Conservation (phyloP, 1,140 invertebrate species). For the Rhagoletis pomonella region DNA sequence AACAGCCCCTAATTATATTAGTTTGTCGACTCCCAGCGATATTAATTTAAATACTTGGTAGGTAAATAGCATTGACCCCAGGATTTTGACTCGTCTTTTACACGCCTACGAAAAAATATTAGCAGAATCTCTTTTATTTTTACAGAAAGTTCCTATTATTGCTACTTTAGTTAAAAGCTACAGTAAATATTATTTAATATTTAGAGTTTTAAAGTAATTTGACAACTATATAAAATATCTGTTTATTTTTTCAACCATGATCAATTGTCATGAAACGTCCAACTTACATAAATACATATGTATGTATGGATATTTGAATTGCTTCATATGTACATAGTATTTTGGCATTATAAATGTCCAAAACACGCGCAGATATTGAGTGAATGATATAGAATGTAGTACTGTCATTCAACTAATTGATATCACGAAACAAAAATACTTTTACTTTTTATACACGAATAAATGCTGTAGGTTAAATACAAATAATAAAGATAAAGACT, state of each 20-base stretch:
- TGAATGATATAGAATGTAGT: no score
- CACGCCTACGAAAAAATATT: background rate
- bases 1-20: no score
- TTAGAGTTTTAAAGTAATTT: background rate
- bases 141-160: slow-evolving; percentile 13
- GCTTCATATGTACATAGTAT: no score
- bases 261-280: background rate
- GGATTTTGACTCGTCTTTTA: no score
- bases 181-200: background rate
- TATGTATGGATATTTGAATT: background rate
- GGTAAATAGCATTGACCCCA: no score
- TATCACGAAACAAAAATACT: no score
- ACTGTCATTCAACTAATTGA: no score
- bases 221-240: slow-evolving; percentile 1
- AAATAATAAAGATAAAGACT: background rate
- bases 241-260: background rate
- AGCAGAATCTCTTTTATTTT: background rate
- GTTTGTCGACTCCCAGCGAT: no score
- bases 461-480: background rate
- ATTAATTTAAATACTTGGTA: no score
- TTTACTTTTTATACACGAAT: background rate
- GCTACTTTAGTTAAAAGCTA: background rate
- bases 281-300: background rate
- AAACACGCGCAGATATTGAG: no score
- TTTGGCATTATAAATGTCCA: no score